Evolutionary conservation across 2,797 vertebrate species (phyloP).

Genomic region (Rhabdomys pumilio): DNA sequence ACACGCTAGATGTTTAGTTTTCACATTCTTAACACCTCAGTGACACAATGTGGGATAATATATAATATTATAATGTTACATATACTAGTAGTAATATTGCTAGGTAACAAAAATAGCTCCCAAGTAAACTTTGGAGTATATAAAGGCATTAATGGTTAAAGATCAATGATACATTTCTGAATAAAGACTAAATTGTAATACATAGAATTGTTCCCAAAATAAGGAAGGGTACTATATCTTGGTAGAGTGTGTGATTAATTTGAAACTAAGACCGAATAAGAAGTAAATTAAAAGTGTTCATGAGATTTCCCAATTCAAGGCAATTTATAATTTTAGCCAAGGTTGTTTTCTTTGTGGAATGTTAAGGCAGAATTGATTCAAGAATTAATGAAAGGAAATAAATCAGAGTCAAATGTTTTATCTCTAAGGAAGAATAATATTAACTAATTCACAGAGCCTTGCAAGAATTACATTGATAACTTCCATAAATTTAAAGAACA

Average conservation of each 20-base stretch:
- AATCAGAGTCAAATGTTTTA: background rate
- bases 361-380: background rate
- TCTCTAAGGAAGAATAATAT: background rate
- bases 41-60: no score
- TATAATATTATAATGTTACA: background rate
- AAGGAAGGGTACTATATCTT: background rate
- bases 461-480: background rate
- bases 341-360: background rate
- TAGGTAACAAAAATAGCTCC: background rate
- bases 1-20: background rate
- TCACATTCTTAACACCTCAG: background rate
- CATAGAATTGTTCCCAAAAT: background rate
- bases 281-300: constrained; percentile 17
- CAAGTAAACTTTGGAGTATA: background rate
- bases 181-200: background rate
- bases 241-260: background rate
- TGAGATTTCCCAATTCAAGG: background rate
- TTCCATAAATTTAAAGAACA: constrained; percentile 2
- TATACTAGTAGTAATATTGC: background rate
- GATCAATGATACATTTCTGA: background rate
- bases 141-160: background rate
- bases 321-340: constrained; percentile 21
- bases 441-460: background rate
- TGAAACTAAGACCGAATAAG: background rate
- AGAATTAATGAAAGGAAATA: background rate